phyloP scores from a whole-genome alignment of 2,888 invertebrate genomes.

The Portevinia maculata region DNA sequence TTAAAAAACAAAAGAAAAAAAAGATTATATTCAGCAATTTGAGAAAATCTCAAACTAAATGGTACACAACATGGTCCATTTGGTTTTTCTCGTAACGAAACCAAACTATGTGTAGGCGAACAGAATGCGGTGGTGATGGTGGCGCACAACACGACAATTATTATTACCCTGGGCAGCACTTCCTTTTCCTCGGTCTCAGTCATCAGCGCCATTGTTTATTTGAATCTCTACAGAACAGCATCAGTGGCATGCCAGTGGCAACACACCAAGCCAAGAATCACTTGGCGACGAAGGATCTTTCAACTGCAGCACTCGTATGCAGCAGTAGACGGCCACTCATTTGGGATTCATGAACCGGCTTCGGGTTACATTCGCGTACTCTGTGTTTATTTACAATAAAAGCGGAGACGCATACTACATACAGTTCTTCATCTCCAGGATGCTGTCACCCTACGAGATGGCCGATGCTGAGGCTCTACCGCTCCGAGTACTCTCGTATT shows the following conservation, averaged over 20 bases:
- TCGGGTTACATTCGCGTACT: constrained; percentile 55
- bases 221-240: constrained; percentile 31
- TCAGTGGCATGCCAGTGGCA: constrained; percentile 22
- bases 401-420: constrained; percentile 49
- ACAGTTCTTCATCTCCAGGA: constrained; percentile 67
- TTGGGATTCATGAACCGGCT: constrained; percentile 56
- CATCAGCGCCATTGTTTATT: constrained; percentile 67
- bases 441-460: constrained; percentile 68
- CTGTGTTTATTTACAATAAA: constrained; percentile 69
- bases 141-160: constrained; percentile 50
- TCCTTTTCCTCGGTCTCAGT: constrained; percentile 34
- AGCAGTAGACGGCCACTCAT: constrained; percentile 40
- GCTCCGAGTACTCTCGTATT: not conserved
- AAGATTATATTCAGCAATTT: constrained; percentile 48
- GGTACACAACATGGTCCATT: constrained; percentile 21
- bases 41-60: constrained; percentile 47
- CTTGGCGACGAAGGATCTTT: constrained; percentile 70
- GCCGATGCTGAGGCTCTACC: constrained; percentile 22
- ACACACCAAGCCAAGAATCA: constrained; percentile 56
- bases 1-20: constrained; percentile 25
- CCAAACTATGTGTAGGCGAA: constrained; percentile 5
- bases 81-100: constrained; percentile 4
- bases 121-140: constrained; percentile 25
- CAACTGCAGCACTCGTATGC: constrained; percentile 40
- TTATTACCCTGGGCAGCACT: constrained; percentile 20